Base-by-base conservation (phyloP, 2,888 invertebrate genomes). In the Erebia ligea region DNA sequence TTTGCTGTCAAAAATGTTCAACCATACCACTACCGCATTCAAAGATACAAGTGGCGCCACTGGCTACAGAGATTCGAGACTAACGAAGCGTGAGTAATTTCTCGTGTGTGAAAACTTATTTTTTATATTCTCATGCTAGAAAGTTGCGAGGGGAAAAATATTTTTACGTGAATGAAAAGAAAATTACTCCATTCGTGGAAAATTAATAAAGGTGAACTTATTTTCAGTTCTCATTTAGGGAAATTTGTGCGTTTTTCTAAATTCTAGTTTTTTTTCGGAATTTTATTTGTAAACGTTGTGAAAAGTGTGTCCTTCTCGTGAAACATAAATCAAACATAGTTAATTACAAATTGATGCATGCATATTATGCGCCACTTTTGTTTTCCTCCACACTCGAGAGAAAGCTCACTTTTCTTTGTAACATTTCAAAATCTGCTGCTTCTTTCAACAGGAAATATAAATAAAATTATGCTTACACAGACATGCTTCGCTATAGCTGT, bases 1-100 rank as follows among this genome's bases (percentile, higher is more conserved):
- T 73, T 71, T 70, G 64, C 66, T 59, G 40, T 58, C 54, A 59
- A 77, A 77, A 75, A 90, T 91, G 91, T 90, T 91, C 77, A 88
- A 89, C 79, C 88, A 87, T 68, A 85, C 88, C 11, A 85, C 85
- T 71, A 85, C 85, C 75, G 86, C 86, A 61, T 85, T 84, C 71
- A 84, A 80, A 77, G 80, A 81, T 57, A 76, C 82, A 48, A 77
- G 81, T 21, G 81, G 80, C 77, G 86, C 58, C 57, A 85, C 73
- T 77, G 73, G 63, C 75, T 80, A 74, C 45, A 84, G 79, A 70
- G 79, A 82, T 74, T 75, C 67, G 19, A 78, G 76, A 75, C 65
- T 77, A 75, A 75, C 77, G 74, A 86, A 81, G 81, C 74, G 87
- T 87, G 79, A 83, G 84, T 81, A 66, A 68, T 75, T 77, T 76